A percentile compares a stretch with the other conserved stretches of the same genome.
Conservation (phyloP, 2,888 invertebrate species). For the Lissocephala sabroskyi region DNA sequence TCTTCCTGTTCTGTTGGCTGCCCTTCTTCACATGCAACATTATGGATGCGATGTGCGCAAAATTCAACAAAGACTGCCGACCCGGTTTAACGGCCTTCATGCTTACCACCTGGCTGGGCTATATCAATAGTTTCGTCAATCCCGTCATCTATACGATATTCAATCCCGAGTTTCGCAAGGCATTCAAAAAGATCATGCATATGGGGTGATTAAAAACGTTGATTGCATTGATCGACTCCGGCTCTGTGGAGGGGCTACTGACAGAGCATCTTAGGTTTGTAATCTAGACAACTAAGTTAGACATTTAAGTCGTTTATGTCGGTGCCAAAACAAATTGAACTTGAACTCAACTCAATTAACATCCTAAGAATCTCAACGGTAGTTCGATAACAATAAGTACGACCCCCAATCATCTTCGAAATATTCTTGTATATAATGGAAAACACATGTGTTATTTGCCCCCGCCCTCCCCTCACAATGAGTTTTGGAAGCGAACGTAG, state of each 20-base stretch:
- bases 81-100: slow-evolving; percentile 93
- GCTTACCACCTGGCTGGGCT: slow-evolving; percentile 97
- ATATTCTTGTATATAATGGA: too few relatives aligned
- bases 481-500: too few relatives aligned
- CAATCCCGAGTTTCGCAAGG: slow-evolving; percentile 98
- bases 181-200: slow-evolving; percentile 93
- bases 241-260: too few relatives aligned
- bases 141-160: slow-evolving; percentile 96
- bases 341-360: neutral
- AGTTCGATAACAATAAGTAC: too few relatives aligned
- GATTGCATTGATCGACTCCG: too few relatives aligned
- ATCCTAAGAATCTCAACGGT: too few relatives aligned
- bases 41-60: slow-evolving; percentile 95
- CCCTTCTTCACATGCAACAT: slow-evolving; percentile 99
- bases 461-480: too few relatives aligned
- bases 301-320: neutral
- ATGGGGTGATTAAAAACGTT: slow-evolving; percentile 74
- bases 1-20: slow-evolving; percentile 98
- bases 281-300: too few relatives aligned
- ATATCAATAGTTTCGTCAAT: slow-evolving; percentile 95
- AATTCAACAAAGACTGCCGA: slow-evolving; percentile 83
- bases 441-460: too few relatives aligned
- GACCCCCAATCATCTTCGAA: too few relatives aligned
- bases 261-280: too few relatives aligned
- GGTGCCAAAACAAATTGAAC: neutral